Evolutionary conservation across 2,113 vertebrate species (phyloP).

Genomic region (Gymnocephalus cernua): DNA sequence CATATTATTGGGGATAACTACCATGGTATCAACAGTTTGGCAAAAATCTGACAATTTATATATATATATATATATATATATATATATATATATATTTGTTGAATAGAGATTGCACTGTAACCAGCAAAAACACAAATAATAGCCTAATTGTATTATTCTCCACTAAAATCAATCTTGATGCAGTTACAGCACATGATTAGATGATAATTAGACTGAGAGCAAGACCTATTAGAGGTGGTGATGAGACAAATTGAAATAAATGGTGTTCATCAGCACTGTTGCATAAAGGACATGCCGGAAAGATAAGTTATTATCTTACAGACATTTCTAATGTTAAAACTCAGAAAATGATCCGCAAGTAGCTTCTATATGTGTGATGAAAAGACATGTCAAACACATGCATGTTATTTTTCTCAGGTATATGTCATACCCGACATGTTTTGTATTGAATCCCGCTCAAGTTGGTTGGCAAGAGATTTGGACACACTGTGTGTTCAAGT

Average conservation of each 20-base stretch:
- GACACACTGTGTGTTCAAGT: not conserved
- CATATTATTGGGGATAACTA: not conserved
- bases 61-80: too few species aligned
- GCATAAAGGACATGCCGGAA: conserved; percentile 15
- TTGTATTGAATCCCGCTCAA: not conserved
- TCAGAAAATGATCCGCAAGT: not conserved
- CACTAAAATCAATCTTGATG: not conserved
- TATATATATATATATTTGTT: not conserved
- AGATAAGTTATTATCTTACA: not conserved
- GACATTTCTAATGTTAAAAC: not conserved
- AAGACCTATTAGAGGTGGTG: conserved; percentile 15
- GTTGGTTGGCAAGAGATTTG: not conserved
- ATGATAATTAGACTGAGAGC: conserved; percentile 1
- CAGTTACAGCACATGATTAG: not conserved
- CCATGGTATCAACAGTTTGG: too few species aligned
- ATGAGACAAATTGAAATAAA: conserved; percentile 22
- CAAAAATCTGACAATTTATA: not conserved
- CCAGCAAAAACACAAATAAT: not conserved
- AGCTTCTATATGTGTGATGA: not conserved
- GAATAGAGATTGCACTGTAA: not conserved
- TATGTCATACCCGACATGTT: not conserved
- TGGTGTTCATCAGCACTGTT: not conserved
- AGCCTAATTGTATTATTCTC: not conserved
- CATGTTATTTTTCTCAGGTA: not conserved
- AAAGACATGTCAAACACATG: not conserved